Evolutionary conservation across 2,113 vertebrate genomes (phyloP).

Genomic region (Thalassarche chlororhynchos): DNA sequence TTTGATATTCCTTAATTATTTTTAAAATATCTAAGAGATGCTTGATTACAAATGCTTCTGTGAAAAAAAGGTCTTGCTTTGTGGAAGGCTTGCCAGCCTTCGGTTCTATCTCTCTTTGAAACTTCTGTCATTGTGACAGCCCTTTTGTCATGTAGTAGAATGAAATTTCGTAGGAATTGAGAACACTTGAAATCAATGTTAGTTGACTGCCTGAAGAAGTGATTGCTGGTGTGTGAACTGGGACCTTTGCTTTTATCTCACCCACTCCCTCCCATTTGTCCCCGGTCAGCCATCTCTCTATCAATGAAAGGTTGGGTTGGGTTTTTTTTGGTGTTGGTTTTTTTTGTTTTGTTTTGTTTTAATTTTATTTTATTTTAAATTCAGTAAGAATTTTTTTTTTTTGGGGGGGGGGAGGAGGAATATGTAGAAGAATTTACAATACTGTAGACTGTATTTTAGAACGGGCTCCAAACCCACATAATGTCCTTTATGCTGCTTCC

Average conservation of each 20-base stretch:
- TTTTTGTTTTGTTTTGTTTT: too few species aligned
- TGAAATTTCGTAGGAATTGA: neutral
- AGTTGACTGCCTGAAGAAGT: neutral
- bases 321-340: too few species aligned
- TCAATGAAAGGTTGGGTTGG: neutral
- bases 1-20: neutral
- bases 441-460: neutral
- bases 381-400: neutral
- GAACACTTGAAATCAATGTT: neutral
- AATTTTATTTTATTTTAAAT: neutral
- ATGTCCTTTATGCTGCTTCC: neutral
- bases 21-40: neutral
- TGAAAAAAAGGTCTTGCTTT: neutral
- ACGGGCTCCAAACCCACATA: neutral
- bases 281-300: neutral
- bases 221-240: neutral
- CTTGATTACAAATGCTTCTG: neutral
- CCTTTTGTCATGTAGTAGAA: neutral
- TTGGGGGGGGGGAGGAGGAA: fast-evolving
- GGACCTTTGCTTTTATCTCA: neutral
- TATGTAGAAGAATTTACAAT: neutral
- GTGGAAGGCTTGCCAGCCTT: neutral
- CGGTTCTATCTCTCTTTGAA: neutral
- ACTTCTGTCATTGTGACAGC: neutral
- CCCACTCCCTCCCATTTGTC: neutral